Evolutionary conservation across 2,797 vertebrate genomes (phyloP), one percentile per base, ranked within the genome.

Genomic region (Eidolon dupreanum): DNA sequence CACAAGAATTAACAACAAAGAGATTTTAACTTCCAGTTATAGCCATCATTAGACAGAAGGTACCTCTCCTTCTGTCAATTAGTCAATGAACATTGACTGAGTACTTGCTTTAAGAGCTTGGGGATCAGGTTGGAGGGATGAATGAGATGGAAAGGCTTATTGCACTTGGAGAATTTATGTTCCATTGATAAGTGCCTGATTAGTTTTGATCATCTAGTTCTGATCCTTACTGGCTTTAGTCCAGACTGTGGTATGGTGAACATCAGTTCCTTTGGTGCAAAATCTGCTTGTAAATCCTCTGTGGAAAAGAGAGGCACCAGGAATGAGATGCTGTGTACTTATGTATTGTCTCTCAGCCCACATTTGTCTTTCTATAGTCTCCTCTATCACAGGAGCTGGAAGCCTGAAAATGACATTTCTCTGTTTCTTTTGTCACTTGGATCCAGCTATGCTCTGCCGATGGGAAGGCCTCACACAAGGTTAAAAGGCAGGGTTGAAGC

Each of bases 281-380:
- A 79, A 1, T 31, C n/a, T 82, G 15, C 19, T 1, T 49, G 3
- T 12, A 38, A 28, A 0, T 22, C 10, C 15, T 53, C 33, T 28
- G 6, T 49, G 41, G 38, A 16, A 26, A 46, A 43, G 24, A 41
- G 19, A 38, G 41, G 10, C 4, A 13, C 51, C 24, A 6, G 36
- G 55, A 6, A 26, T 4, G 0, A 11, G 10, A 26, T 49, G 36
- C 24, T 4, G 3, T 12, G 2, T 0, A 19, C 26, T 6, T 46
- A 3, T 17, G 4, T 66, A 20, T n/a, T 13, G 7, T 20, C 16
- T 28, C 3, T 81, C 51, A 49, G 3, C 12, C 22, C 5, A 28
- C 0, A 12, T 1, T 17, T 43, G 11, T 26, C 31, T 15, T 78
- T 78, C 51, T 31, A 1, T 31, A 8, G 12, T 74, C 16, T 86